Evolutionary conservation across 2,113 vertebrate species (phyloP).

Genomic region (Ranitomeya variabilis): DNA sequence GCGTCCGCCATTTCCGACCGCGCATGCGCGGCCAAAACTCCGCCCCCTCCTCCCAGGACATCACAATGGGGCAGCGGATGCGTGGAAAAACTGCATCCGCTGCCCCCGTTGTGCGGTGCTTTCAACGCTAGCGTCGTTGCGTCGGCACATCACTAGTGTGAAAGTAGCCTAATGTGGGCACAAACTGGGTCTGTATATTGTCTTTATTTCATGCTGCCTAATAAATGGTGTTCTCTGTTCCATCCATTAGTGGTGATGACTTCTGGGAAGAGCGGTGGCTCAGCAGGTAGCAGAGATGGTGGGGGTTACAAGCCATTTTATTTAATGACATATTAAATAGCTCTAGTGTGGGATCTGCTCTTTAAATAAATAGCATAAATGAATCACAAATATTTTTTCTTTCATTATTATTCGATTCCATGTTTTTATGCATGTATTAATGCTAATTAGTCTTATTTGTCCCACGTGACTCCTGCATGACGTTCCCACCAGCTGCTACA

Average conservation of each 20-base stretch:
- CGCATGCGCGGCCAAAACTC: no score
- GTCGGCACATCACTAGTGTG: no score
- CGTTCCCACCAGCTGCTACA: slow-evolving; percentile 59
- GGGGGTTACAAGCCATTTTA: neutral
- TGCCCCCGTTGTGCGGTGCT: no score
- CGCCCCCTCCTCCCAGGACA: no score
- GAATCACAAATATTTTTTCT: neutral
- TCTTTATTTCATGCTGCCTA: slow-evolving; percentile 12
- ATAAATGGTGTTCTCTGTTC: slow-evolving; percentile 13
- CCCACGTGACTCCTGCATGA: neutral
- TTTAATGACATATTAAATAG: slow-evolving; percentile 33
- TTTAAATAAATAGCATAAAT: neutral
- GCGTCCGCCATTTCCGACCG: no score
- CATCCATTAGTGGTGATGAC: slow-evolving; percentile 3
- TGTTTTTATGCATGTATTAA: slow-evolving; percentile 54
- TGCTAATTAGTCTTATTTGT: neutral
- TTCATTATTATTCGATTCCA: neutral
- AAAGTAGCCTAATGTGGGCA: no score
- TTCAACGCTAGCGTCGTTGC: no score
- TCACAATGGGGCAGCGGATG: no score
- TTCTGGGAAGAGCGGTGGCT: neutral
- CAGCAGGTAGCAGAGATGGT: neutral
- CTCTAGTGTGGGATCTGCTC: neutral
- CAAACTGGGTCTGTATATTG: slow-evolving; percentile 22
- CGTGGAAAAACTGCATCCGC: no score